Base-by-base conservation (phyloP, 2,888 invertebrate species). In the Cantharis rufa region DNA sequence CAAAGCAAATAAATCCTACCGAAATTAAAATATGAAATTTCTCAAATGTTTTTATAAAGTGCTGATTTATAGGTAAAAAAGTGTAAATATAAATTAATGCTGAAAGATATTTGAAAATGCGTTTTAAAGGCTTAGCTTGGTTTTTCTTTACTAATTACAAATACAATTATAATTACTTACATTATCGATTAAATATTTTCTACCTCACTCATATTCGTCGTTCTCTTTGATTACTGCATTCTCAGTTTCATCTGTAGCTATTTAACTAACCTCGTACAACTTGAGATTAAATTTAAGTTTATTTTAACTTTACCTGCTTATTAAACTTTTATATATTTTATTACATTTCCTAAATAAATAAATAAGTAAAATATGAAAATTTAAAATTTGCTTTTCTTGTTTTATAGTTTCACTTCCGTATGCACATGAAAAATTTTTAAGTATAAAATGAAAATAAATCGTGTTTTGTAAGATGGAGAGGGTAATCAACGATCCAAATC, bases 401-500 rank as follows among this genome's bases (percentile, higher is more conserved):
- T n/a, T n/a, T 48, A n/a, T 48, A 48, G 48, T 48, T 48, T 48
- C 9, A n/a, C 48, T 48, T 48, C n/a, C 48, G n/a, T 2, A 48
- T 48, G 48, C 48, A 48, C 1, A n/a, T n/a, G n/a, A 48, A 48
- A 48, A 48, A 48, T 64, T 64, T 62, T 64, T 66, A 61, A 18
- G 64, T 70, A 69, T 70, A 72, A 74, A 76, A 64, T 82, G 82
- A 83, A 82, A 83, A 82, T 80, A 82, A 81, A 81, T 82, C 80
- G 72, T 81, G 80, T 82, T 82, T 80, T 76, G 77, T 76, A 84
- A 85, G 84, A 85, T 83, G 84, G 84, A 85, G 83, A 80, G 82
- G 81, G 82, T 85, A 86, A 86, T 86, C 85, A 85, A 82, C 80
- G 80, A 78, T 79, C 79, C 79, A 83, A 84, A 83, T 84, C 83